These are phyloP conservation scores for Dasysyrphus tricinctus DNA, from an alignment of 2,888 invertebrate genomes.

Conservation along the genomic window DNA sequence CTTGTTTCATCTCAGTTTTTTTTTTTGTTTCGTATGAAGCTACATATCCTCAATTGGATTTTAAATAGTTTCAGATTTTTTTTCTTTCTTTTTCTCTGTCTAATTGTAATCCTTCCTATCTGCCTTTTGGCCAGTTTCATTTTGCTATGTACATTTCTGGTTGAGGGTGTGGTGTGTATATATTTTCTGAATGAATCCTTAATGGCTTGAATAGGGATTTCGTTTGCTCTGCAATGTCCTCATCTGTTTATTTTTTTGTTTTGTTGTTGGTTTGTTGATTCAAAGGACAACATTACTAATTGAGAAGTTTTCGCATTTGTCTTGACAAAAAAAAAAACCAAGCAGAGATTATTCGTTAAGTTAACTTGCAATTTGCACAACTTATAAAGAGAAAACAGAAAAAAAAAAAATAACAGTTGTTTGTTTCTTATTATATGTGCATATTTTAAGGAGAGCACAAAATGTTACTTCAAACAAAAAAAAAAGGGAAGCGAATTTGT, in stretches of 20 bases:
- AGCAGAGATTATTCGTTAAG: slow-evolving; percentile 27
- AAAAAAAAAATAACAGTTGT: too few species aligned
- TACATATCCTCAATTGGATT: slow-evolving; percentile 14
- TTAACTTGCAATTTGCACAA: slow-evolving; percentile 27
- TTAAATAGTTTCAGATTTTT: slow-evolving; percentile 15
- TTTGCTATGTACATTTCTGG: not conserved
- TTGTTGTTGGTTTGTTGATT: slow-evolving; percentile 36
- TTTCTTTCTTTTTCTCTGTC: not conserved
- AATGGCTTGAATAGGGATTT: slow-evolving; percentile 31
- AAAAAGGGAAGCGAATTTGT: not conserved
- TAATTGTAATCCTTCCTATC: slow-evolving; percentile 14
- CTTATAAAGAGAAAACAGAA: not conserved
- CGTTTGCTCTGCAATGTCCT: slow-evolving; percentile 20
- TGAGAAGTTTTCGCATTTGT: slow-evolving; percentile 54
- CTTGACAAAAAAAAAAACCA: not conserved
- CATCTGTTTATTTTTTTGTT: slow-evolving; percentile 19
- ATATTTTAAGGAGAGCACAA: slow-evolving; percentile 19
- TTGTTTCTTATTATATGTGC: slow-evolving; percentile 44
- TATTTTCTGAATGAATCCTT: slow-evolving; percentile 7
- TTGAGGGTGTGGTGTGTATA: not conserved
- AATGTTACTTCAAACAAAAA: slow-evolving; percentile 10
- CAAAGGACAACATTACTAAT: slow-evolving; percentile 61
- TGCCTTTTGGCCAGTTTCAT: not conserved
- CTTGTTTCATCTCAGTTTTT: slow-evolving; percentile 24
- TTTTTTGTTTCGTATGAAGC: not conserved